Conservation (phyloP, 2,113 vertebrate genomes). For the Ciconia boyciana region DNA sequence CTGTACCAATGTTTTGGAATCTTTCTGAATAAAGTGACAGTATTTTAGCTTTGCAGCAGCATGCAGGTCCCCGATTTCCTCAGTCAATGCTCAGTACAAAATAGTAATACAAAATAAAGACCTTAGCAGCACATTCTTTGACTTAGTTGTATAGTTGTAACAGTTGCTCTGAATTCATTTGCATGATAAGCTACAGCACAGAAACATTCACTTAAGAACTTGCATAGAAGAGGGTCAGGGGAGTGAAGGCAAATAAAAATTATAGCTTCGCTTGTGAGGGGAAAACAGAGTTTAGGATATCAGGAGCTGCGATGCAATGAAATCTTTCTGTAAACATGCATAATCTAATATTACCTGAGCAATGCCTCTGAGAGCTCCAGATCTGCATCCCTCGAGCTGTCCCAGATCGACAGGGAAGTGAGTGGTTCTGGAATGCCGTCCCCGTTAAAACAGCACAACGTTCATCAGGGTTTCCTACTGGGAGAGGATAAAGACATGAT, state of each 20-base stretch:
- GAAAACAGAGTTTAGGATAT: neutral
- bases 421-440: neutral
- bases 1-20: neutral
- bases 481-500: neutral
- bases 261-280: neutral
- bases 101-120: conserved; percentile 33
- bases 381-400: neutral
- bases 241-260: neutral
- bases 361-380: neutral
- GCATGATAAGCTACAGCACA: conserved; percentile 25
- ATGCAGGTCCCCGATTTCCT: neutral
- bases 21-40: neutral
- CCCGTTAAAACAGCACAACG: neutral
- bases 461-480: neutral
- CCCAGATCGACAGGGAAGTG: neutral
- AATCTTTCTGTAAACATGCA: neutral
- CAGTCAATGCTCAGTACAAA: neutral
- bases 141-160: conserved; percentile 47
- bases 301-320: neutral
- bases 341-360: neutral
- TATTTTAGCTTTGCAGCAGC: neutral
- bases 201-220: conserved; percentile 17
- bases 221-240: neutral
- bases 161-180: conserved; percentile 64
- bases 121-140: conserved; percentile 42